Percentiles rank a stretch among this genome's conserved stretches.
Evolutionary conservation across 2,797 vertebrate species (phyloP).

Genomic region (Acanthurus leucopareius): DNA sequence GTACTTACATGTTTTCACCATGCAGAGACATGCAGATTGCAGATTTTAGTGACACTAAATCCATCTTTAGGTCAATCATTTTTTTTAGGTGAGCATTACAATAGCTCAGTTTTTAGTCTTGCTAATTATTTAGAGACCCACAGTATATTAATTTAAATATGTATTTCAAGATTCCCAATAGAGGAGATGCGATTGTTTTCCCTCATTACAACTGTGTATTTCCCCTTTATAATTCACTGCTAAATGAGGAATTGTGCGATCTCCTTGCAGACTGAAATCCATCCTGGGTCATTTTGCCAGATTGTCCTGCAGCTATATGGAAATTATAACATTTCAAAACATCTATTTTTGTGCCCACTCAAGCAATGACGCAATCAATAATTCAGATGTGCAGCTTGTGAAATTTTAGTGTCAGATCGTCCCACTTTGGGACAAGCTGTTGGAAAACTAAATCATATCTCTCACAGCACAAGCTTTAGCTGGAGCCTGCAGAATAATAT

Average conservation of each 20-base stretch:
- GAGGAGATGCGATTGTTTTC: too few relatives aligned
- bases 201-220: slow-evolving; percentile 16
- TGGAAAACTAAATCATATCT: slow-evolving; percentile 44
- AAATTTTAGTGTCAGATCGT: slow-evolving; percentile 62
- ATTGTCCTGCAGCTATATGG: slow-evolving; percentile 68
- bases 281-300: slow-evolving; percentile 42
- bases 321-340: slow-evolving; percentile 74
- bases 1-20: slow-evolving; percentile 28
- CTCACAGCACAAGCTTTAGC: slow-evolving; percentile 29
- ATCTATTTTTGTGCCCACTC: slow-evolving; percentile 68
- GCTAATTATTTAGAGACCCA: slow-evolving; percentile 13
- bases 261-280: slow-evolving; percentile 36
- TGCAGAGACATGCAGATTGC: neutral
- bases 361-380: slow-evolving; percentile 73
- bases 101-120: slow-evolving; percentile 7
- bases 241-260: slow-evolving; percentile 43
- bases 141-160: slow-evolving; percentile 6
- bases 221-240: slow-evolving; percentile 23
- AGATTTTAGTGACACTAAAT: slow-evolving; percentile 24
- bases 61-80: slow-evolving; percentile 12
- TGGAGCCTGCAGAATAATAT: neutral
- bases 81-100: slow-evolving; percentile 7
- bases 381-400: slow-evolving; percentile 74
- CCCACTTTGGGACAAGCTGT: slow-evolving; percentile 57
- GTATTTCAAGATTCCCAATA: neutral